These are phyloP conservation scores for Drepana arcuata DNA, from an alignment of 1,140 invertebrate species.

Conservation along the genomic window DNA sequence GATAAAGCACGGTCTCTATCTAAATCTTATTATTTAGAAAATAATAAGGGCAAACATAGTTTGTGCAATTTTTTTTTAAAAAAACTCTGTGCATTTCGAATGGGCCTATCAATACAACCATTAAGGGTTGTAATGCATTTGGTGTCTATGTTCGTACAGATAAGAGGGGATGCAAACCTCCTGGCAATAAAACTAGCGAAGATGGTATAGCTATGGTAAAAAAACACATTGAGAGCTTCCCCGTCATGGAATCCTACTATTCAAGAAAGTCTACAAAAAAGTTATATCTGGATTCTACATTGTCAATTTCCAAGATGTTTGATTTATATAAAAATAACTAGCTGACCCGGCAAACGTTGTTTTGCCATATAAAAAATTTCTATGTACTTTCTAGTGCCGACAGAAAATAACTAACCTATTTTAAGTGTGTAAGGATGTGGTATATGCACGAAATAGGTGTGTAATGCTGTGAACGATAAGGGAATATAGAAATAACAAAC, in stretches of 20 bases:
- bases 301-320: conserved; percentile 7
- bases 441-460: conserved; percentile 7
- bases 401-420: conserved; percentile 12
- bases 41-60: neutral
- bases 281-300: conserved; percentile 6
- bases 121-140: neutral
- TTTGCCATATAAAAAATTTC: too few relatives aligned
- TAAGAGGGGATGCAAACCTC: conserved; percentile 4
- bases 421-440: conserved; percentile 10
- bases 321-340: too few relatives aligned
- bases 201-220: conserved; percentile 2
- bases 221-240: conserved; percentile 8
- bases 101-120: too few relatives aligned
- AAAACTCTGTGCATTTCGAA: too few relatives aligned
- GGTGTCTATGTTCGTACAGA: conserved; percentile 2
- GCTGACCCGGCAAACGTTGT: too few relatives aligned
- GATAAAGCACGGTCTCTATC: neutral
- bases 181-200: conserved; percentile 7
- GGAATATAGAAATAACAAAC: conserved; percentile 11
- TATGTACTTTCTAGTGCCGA: too few relatives aligned
- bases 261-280: conserved; percentile 5
- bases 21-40: neutral
- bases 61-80: too few relatives aligned
- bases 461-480: conserved; percentile 7
- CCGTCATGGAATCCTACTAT: conserved; percentile 9